phyloP scores from a whole-genome alignment of 2,888 invertebrate species.

The Melikaiella ostensackeni region DNA sequence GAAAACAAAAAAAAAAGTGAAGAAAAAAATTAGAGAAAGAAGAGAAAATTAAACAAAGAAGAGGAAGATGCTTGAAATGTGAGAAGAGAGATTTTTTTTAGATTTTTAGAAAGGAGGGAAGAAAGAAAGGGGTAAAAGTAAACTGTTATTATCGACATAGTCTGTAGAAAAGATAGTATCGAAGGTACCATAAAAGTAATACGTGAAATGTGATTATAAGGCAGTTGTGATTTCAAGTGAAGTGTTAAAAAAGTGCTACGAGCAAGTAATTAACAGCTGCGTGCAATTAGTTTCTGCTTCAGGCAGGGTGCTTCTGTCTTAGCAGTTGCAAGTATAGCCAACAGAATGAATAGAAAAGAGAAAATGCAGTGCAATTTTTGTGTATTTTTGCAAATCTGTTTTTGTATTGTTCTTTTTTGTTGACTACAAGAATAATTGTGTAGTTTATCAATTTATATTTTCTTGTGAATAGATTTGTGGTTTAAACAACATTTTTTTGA shows the following conservation, averaged over 20 bases:
- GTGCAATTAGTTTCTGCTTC: slow-evolving; percentile 51
- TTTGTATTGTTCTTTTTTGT: not conserved
- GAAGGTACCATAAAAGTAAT: slow-evolving; percentile 1
- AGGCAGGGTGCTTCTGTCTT: slow-evolving; percentile 21
- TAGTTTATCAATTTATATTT: too few relatives aligned
- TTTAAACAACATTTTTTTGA: too few relatives aligned
- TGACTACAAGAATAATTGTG: not conserved
- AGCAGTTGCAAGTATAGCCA: slow-evolving; percentile 43
- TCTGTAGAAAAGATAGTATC: slow-evolving; percentile 41
- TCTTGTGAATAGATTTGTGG: too few relatives aligned
- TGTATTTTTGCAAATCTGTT: slow-evolving; percentile 13
- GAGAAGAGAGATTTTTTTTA: slow-evolving; percentile 44
- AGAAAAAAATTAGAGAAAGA: slow-evolving; percentile 37
- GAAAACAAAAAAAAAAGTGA: slow-evolving; percentile 40
- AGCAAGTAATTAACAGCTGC: slow-evolving; percentile 52
- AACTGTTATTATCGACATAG: slow-evolving; percentile 37
- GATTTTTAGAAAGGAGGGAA: slow-evolving; percentile 42
- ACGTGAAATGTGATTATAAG: slow-evolving; percentile 37
- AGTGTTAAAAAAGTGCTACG: slow-evolving; percentile 48
- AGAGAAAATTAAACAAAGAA: slow-evolving; percentile 25
- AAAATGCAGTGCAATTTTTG: slow-evolving; percentile 27
- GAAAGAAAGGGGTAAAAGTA: slow-evolving; percentile 47
- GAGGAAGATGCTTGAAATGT: slow-evolving; percentile 44
- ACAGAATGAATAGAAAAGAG: slow-evolving; percentile 45
- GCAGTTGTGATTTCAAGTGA: slow-evolving; percentile 29